Evolutionary conservation across 1,140 invertebrate genomes (phyloP), one percentile per base, ranked within the genome.

Genomic region (Bemisia tabaci): DNA sequence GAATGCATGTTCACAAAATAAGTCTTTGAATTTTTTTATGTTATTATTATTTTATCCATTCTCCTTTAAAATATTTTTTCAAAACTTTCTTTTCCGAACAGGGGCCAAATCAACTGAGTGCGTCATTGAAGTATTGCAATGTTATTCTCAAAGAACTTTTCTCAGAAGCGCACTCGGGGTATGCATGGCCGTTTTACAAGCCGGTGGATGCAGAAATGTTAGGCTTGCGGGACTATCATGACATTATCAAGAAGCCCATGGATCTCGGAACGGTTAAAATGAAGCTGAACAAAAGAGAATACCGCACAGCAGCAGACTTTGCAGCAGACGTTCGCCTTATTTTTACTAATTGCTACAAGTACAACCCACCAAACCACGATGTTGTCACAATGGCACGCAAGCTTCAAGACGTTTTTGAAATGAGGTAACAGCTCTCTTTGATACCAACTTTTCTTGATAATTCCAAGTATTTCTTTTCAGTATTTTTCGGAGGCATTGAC

Each of bases 201-300:
- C 97, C 97, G 27, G 97, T 99, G 27, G 95, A 99, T 81, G 95
- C 93, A 12, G 91, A 94, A 74, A 83, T 91, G 69, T 79, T 98
- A n/a, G 92, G 91, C 62, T 83, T 99, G 67, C 90, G 94, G 77
- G 97, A 99, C 80, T 99, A 99, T 80, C 93, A 97, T 82, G 94
- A 98, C 72, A 96, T 99, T 72, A 98, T 99, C 72, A 98, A 97
- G 77, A 93, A 97, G 78, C 97, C 97, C 21, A 99, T 99, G 96
- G 97, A 99, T 82, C 82, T 99, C 69, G 93, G 94, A 22, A 97
- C 95, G 33, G 92, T 98, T 1, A 97, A 97, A 48, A 83, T 84
- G 74, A 98, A 98, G 85, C 91, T 99, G 90, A 95, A 99, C 75
- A 88, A 84, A 75, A 82, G 94, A 71, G 91, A 95, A 72, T 99